phyloP scores from a whole-genome alignment of 2,113 vertebrate species.

The Eurypyga helias region DNA sequence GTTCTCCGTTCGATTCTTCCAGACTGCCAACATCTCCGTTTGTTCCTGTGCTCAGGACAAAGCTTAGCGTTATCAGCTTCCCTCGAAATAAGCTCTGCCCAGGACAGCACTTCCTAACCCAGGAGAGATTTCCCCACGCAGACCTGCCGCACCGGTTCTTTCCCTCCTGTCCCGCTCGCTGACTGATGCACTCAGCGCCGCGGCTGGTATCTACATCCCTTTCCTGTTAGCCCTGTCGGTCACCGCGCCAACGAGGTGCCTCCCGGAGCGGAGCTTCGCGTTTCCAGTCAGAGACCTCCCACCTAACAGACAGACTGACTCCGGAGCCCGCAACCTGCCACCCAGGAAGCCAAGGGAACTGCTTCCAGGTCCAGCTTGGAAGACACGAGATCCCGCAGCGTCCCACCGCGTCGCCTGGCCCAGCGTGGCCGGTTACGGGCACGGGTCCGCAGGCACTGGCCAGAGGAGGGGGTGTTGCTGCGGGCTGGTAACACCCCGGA shows the following conservation, averaged over 20 bases:
- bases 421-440: neutral
- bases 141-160: neutral
- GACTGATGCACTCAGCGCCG: neutral
- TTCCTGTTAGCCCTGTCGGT: slow-evolving; percentile 64
- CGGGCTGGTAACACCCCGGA: neutral
- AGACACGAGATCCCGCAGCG: neutral
- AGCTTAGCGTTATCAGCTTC: neutral
- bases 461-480: neutral
- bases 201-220: neutral
- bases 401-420: neutral
- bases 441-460: neutral
- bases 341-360: slow-evolving; percentile 42
- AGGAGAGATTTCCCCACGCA: neutral
- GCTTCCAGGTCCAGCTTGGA: slow-evolving; percentile 35
- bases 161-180: neutral
- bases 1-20: neutral
- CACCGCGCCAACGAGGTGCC: slow-evolving; percentile 65
- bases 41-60: neutral
- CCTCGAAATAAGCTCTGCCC: slow-evolving; percentile 16
- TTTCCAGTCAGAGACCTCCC: slow-evolving; percentile 77
- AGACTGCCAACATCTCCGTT: neutral
- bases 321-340: slow-evolving; percentile 78
- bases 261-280: slow-evolving; percentile 69
- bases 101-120: neutral
- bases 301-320: neutral